Evolutionary conservation across 2,888 invertebrate genomes (phyloP).

Genomic region (Caprella mutica): DNA sequence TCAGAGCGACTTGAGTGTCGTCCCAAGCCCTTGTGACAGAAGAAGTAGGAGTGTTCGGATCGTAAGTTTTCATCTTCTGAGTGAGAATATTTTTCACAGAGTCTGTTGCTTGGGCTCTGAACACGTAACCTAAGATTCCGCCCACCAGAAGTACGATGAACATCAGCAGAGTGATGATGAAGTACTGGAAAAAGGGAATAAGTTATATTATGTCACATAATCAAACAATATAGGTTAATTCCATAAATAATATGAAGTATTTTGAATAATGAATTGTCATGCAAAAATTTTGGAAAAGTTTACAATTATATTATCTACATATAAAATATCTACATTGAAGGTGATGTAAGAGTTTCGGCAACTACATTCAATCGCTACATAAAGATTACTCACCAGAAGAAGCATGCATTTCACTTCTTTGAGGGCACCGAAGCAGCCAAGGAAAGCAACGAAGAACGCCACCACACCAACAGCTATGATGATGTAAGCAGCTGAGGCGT

Average conservation of each 20-base stretch:
- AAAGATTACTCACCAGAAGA: conserved; percentile 60
- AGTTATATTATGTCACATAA: too few species aligned
- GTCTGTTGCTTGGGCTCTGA: conserved; percentile 66
- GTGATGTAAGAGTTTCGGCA: too few species aligned
- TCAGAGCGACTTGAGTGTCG: conserved; percentile 58
- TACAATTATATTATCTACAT: too few species aligned
- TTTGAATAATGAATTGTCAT: too few species aligned
- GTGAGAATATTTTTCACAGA: conserved; percentile 67
- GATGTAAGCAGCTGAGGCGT: conserved; percentile 72
- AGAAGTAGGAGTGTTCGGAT: conserved; percentile 38
- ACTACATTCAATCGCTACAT: too few species aligned
- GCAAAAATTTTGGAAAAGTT: too few species aligned
- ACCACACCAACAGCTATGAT: conserved; percentile 69
- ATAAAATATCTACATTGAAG: too few species aligned
- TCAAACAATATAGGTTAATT: too few species aligned
- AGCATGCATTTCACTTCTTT: conserved; percentile 89
- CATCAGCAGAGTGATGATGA: conserved; percentile 73
- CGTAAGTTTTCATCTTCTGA: conserved; percentile 61
- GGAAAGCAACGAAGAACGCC: conserved; percentile 69
- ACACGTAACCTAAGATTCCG: conserved; percentile 80
- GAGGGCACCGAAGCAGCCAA: conserved; percentile 87
- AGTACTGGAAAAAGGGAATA: conserved; percentile 57
- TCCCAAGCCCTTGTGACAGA: conserved; percentile 71
- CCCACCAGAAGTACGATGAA: conserved; percentile 83
- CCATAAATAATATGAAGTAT: too few species aligned